These are phyloP conservation scores for Halocaridina rubra DNA, from an alignment of 2,888 invertebrate species.

Conservation along the genomic window DNA sequence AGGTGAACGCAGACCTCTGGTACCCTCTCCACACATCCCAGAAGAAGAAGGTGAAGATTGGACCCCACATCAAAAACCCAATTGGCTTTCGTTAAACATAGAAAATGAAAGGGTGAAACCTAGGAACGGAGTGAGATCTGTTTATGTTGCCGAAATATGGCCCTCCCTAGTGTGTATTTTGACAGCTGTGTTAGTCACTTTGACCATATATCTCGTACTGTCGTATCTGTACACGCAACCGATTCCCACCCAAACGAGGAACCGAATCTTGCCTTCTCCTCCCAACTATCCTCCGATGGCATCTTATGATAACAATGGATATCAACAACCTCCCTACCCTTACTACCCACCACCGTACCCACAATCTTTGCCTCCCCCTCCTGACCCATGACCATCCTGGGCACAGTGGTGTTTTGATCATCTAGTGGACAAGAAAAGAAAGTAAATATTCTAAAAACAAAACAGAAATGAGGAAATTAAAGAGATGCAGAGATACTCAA, in stretches of 20 bases:
- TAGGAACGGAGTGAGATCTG: not conserved
- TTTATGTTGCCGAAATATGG: slow-evolving; percentile 59
- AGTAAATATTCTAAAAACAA: no score
- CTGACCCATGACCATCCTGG: slow-evolving; percentile 33
- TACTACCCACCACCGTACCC: slow-evolving; percentile 15
- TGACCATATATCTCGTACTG: slow-evolving; percentile 40
- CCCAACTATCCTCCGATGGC: not conserved
- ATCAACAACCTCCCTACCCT: slow-evolving; percentile 7
- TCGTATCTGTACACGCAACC: slow-evolving; percentile 25
- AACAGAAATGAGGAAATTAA: no score
- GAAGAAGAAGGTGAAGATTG: slow-evolving; percentile 11
- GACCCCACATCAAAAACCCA: slow-evolving; percentile 29
- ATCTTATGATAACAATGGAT: not conserved
- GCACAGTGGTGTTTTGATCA: slow-evolving; percentile 29
- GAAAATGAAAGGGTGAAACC: slow-evolving; percentile 3
- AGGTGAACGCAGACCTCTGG: slow-evolving; percentile 36
- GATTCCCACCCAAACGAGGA: not conserved
- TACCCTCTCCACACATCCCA: not conserved
- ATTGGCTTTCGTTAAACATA: slow-evolving; percentile 42
- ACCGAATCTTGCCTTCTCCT: slow-evolving; percentile 10
- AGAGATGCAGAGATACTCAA: no score
- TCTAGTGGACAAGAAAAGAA: not conserved
- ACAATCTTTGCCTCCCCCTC: not conserved
- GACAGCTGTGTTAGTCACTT: slow-evolving; percentile 49
- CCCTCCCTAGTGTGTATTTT: slow-evolving; percentile 58